Evolutionary conservation across 1,140 invertebrate genomes (phyloP).

Genomic region (Nasonia giraulti): DNA sequence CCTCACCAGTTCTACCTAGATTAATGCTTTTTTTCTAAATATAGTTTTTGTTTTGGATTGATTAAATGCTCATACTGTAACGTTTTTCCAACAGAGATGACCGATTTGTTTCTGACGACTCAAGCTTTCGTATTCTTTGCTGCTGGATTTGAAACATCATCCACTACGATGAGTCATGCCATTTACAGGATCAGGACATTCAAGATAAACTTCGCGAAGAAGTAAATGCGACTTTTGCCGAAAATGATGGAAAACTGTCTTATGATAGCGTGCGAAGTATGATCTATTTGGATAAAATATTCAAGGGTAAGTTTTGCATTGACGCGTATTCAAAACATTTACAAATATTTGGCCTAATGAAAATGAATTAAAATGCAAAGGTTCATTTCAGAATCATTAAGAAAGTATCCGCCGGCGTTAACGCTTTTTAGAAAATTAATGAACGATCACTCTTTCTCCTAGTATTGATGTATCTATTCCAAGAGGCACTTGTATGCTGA

Average conservation of each 20-base stretch:
- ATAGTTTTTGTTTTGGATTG: too few relatives aligned
- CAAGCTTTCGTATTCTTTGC: conserved; percentile 71
- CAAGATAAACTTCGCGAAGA: conserved; percentile 74
- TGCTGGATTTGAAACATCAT: conserved; percentile 77
- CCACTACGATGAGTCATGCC: conserved; percentile 71
- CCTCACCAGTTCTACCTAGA: too few relatives aligned
- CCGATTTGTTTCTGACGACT: conserved; percentile 60
- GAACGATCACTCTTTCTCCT: conserved; percentile 73
- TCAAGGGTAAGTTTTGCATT: conserved; percentile 54
- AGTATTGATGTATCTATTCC: conserved; percentile 71
- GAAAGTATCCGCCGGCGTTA: conserved; percentile 76
- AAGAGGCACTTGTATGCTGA: conserved; percentile 72
- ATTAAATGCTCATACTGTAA: too few relatives aligned
- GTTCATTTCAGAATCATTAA: conserved; percentile 74
- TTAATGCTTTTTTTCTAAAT: too few relatives aligned
- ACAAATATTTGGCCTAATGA: neutral
- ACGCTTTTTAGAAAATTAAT: conserved; percentile 73
- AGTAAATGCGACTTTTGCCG: conserved; percentile 59
- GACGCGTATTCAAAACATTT: too few relatives aligned
- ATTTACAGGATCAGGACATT: conserved; percentile 69
- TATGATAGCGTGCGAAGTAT: conserved; percentile 61
- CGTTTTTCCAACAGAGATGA: conserved; percentile 55
- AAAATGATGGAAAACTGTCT: conserved; percentile 53
- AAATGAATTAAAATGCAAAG: conserved; percentile 50
- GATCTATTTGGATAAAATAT: conserved; percentile 63